Percentiles rank a stretch among this genome's conserved stretches.
Evolutionary conservation across 2,888 invertebrate genomes (phyloP).

Genomic region (Diplazon laetatorius): DNA sequence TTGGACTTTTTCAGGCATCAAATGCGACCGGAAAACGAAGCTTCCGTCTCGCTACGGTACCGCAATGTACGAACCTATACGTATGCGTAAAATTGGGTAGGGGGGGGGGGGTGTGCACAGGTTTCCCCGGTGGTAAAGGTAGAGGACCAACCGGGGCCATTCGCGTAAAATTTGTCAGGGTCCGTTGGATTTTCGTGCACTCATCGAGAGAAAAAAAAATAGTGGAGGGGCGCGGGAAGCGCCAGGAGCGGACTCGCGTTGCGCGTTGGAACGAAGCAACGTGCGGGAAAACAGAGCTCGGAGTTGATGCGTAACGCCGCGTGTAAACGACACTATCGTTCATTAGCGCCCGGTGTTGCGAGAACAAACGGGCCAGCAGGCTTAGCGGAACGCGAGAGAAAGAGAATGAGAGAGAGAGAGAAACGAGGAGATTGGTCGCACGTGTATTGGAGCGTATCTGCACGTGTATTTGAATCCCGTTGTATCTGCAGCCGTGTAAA

Average conservation of each 20-base stretch:
- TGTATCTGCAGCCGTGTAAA: slow-evolving; percentile 34
- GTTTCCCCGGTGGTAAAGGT: neutral
- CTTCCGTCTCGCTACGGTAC: slow-evolving; percentile 9
- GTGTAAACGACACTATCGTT: slow-evolving; percentile 76
- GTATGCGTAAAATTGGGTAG: slow-evolving; percentile 6
- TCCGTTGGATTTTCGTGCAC: slow-evolving; percentile 23
- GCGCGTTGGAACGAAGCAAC: slow-evolving; percentile 28
- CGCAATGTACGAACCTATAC: neutral
- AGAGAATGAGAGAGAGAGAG: slow-evolving; percentile 4
- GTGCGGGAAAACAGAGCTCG: slow-evolving; percentile 9
- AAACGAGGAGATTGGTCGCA: slow-evolving; percentile 25
- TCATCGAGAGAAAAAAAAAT: slow-evolving; percentile 26
- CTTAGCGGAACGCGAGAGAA: slow-evolving; percentile 9
- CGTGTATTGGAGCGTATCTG: slow-evolving; percentile 42
- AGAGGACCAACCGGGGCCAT: slow-evolving; percentile 39
- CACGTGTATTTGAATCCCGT: slow-evolving; percentile 40
- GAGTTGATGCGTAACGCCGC: slow-evolving; percentile 56
- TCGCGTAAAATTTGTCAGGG: slow-evolving; percentile 50
- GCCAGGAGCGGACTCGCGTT: slow-evolving; percentile 30
- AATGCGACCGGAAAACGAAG: slow-evolving; percentile 37
- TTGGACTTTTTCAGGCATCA: neutral
- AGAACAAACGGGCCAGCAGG: slow-evolving; percentile 54
- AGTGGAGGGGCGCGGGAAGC: slow-evolving; percentile 13
- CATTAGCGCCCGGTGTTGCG: slow-evolving; percentile 74
- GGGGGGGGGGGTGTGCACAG: neutral